A percentile compares a stretch with the other conserved stretches of the same genome.
Conservation (phyloP, 92 coral and sea anemone genomes). For the Phenganax marumi region DNA sequence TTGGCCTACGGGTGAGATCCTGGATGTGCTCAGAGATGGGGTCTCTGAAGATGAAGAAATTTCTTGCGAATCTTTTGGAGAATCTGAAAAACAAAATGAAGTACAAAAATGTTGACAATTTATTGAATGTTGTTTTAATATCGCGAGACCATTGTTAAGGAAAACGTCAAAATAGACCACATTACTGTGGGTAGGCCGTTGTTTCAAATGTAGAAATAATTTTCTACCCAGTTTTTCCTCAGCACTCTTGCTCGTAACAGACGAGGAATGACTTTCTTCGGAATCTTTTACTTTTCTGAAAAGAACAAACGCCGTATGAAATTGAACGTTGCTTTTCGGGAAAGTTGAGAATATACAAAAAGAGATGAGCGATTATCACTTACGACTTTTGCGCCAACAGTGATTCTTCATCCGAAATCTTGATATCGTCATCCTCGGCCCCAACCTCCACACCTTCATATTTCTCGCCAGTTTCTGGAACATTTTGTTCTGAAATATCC, state of each 20-base stretch:
- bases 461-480: conserved; percentile 78
- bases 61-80: conserved; percentile 6
- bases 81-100: neutral
- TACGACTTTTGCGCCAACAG: conserved; percentile 2
- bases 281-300: conserved; percentile 16
- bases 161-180: too few species aligned
- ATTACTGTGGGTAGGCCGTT: too few species aligned
- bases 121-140: too few species aligned
- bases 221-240: conserved; percentile 3
- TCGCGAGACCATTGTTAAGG: too few species aligned
- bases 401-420: conserved; percentile 35
- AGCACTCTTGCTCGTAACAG: neutral
- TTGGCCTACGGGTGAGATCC: neutral
- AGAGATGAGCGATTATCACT: neutral
- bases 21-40: neutral
- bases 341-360: neutral
- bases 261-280: neutral
- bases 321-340: neutral
- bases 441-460: conserved; percentile 62
- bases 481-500: conserved; percentile 92
- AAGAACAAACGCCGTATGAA: neutral
- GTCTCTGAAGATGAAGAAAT: neutral
- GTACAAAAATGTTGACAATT: too few species aligned
- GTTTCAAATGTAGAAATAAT: neutral
- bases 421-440: conserved; percentile 58